These are phyloP conservation scores for Elysia crispata DNA, from an alignment of 2,888 invertebrate genomes.

Conservation along the genomic window DNA sequence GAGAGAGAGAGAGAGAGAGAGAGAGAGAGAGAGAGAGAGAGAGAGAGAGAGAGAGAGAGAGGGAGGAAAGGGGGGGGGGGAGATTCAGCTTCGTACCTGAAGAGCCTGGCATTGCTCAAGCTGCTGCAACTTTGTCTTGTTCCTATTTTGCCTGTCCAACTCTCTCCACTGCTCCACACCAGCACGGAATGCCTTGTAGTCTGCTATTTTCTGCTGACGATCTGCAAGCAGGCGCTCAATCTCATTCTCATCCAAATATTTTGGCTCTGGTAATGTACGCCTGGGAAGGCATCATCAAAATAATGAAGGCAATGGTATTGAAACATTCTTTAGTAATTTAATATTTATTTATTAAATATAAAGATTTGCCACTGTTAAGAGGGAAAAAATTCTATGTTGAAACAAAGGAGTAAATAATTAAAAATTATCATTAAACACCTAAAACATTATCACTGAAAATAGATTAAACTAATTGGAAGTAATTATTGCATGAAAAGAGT, in stretches of 20 bases:
- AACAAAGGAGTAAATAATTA: not conserved
- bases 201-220: constrained; percentile 71
- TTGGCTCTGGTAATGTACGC: constrained; percentile 60
- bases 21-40: constrained; percentile 24
- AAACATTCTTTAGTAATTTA: no score
- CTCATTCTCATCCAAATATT: constrained; percentile 71
- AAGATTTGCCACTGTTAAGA: no score
- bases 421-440: not conserved
- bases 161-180: constrained; percentile 72
- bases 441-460: no score
- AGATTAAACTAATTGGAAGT: no score
- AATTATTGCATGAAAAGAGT: no score
- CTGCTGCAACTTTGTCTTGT: constrained; percentile 73
- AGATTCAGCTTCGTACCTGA: constrained; percentile 64
- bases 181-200: constrained; percentile 71
- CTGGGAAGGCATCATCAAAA: constrained; percentile 53
- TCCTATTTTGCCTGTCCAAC: constrained; percentile 70
- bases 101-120: constrained; percentile 73
- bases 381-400: not conserved
- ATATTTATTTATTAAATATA: no score
- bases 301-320: no score
- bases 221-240: constrained; percentile 66
- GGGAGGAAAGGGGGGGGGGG: not conserved
- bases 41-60: constrained; percentile 17
- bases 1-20: not conserved